Conservation (phyloP, 1,140 invertebrate genomes). For the Zeugodacus cucurbitae region DNA sequence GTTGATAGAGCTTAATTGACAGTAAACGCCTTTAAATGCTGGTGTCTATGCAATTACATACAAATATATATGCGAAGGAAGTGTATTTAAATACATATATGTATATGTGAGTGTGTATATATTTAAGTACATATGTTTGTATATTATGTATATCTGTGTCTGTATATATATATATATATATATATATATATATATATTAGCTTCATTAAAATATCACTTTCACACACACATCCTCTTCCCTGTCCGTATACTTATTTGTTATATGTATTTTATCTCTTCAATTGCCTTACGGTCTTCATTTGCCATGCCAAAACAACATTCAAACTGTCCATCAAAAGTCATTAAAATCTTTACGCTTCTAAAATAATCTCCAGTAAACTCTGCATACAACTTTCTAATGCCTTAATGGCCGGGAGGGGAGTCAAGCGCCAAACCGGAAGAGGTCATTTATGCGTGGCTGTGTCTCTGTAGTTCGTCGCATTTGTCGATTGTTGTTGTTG, state of each 20-base stretch:
- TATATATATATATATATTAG: no score
- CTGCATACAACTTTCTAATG: not conserved
- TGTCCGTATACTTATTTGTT: not conserved
- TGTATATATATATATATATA: not conserved
- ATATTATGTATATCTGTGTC: no score
- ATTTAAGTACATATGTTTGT: not conserved
- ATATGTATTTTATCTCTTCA: slow-evolving; percentile 7
- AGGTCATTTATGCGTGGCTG: not conserved
- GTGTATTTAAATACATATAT: not conserved
- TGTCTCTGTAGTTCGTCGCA: not conserved
- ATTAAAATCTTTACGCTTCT: slow-evolving; percentile 33
- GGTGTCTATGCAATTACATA: not conserved
- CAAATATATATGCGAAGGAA: not conserved
- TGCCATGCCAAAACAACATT: not conserved
- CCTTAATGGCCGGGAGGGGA: not conserved
- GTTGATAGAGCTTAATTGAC: slow-evolving; percentile 5
- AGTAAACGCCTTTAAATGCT: not conserved
- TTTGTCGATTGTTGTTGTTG: no score
- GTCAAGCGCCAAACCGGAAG: not conserved
- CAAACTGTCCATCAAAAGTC: slow-evolving; percentile 23
- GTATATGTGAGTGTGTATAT: not conserved
- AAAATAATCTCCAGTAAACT: not conserved
- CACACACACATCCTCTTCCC: not conserved
- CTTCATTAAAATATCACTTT: no score
- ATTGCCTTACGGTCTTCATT: slow-evolving; percentile 16